Evolutionary conservation across 2,113 vertebrate genomes (phyloP).

Genomic region (Guaruba guarouba): DNA sequence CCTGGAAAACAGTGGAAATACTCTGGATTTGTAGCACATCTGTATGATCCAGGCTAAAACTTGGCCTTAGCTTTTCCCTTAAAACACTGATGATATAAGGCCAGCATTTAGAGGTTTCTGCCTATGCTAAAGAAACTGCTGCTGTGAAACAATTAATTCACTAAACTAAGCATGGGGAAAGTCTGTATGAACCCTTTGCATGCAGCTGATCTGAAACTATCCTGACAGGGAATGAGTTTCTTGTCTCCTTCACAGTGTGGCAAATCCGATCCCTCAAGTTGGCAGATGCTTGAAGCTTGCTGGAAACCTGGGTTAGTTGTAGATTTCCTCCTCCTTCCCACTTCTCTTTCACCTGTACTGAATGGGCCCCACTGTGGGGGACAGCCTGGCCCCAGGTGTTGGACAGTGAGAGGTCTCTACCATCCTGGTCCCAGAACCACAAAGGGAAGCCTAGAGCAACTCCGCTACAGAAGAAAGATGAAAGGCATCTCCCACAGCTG

Average conservation of each 20-base stretch:
- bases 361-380: rapidly evolving
- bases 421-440: neutral
- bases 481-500: neutral
- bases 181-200: neutral
- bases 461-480: neutral
- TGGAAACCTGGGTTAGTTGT: neutral
- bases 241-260: neutral
- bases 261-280: neutral
- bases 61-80: neutral
- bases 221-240: neutral
- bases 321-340: neutral
- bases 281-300: neutral
- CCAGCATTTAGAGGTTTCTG: neutral
- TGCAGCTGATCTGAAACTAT: neutral
- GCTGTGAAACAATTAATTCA: neutral
- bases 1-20: neutral
- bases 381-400: neutral
- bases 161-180: neutral
- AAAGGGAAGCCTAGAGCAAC: neutral
- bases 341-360: neutral
- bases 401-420: neutral
- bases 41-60: neutral
- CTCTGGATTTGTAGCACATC: neutral
- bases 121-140: neutral
- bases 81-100: neutral